Percentiles rank a stretch among this genome's conserved stretches.
phyloP scores from a whole-genome alignment of 2,888 invertebrate genomes.

The Cephonodes hylas region DNA sequence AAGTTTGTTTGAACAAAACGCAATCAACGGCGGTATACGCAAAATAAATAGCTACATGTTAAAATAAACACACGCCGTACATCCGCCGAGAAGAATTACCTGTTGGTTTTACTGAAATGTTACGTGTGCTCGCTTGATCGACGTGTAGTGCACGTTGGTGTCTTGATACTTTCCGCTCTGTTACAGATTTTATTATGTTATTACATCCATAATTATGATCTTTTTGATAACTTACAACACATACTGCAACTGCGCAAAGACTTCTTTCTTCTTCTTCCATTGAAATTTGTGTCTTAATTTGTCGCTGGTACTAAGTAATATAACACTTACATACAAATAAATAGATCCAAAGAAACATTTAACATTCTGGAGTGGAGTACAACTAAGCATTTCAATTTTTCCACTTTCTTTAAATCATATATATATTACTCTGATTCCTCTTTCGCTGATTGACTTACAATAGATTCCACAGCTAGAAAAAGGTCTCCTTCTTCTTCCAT shows the following conservation, averaged over 20 bases:
- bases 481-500: too few species aligned
- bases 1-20: conserved; percentile 58
- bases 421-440: too few species aligned
- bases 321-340: not conserved
- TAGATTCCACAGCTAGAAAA: too few species aligned
- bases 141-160: conserved; percentile 28
- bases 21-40: conserved; percentile 54
- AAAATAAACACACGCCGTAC: conserved; percentile 55
- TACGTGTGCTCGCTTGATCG: conserved; percentile 73
- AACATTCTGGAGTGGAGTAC: too few species aligned
- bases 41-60: conserved; percentile 74
- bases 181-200: not conserved
- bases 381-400: too few species aligned
- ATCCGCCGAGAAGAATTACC: conserved; percentile 70
- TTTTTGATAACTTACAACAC: too few species aligned
- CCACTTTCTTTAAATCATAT: too few species aligned
- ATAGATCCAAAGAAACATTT: too few species aligned
- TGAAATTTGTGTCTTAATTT: too few species aligned
- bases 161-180: conserved; percentile 40
- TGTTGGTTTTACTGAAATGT: conserved; percentile 74
- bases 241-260: not conserved
- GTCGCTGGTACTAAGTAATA: not conserved
- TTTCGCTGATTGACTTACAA: too few species aligned
- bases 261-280: too few species aligned
- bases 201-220: too few species aligned